Conservation (phyloP, 2,113 vertebrate species). For the Bungarus multicinctus region DNA sequence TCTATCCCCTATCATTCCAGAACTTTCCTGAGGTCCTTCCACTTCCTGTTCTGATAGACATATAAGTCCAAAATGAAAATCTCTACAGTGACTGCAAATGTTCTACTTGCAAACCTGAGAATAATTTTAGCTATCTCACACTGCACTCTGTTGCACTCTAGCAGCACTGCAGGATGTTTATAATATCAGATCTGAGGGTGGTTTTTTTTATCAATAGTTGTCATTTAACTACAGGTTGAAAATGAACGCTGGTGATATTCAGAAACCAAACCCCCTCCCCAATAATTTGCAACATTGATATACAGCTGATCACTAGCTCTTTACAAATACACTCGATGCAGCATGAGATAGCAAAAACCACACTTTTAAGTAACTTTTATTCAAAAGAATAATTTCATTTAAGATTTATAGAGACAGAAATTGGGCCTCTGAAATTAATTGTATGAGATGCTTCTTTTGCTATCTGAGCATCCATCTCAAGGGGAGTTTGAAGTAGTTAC, state of each 20-base stretch:
- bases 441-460: neutral
- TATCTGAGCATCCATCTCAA: neutral
- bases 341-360: neutral
- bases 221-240: neutral
- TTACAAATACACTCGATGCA: neutral
- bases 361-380: neutral
- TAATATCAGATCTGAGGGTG: neutral
- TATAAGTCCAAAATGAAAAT: neutral
- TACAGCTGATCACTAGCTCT: neutral
- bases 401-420: neutral
- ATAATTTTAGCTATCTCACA: neutral
- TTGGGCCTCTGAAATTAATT: neutral
- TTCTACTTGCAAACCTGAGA: fast-evolving
- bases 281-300: neutral
- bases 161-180: neutral
- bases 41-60: neutral
- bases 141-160: constrained; percentile 1
- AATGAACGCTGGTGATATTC: too few species aligned
- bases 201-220: neutral
- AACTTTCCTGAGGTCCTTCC: neutral
- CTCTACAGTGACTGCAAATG: neutral
- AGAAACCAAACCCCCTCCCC: neutral
- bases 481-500: neutral
- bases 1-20: neutral
- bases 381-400: neutral